A percentile compares a stretch with the other conserved stretches of the same genome.
These are phyloP conservation scores for Ceratoteleas bidentatus DNA, from an alignment of 1,140 invertebrate species.

Conservation along the genomic window DNA sequence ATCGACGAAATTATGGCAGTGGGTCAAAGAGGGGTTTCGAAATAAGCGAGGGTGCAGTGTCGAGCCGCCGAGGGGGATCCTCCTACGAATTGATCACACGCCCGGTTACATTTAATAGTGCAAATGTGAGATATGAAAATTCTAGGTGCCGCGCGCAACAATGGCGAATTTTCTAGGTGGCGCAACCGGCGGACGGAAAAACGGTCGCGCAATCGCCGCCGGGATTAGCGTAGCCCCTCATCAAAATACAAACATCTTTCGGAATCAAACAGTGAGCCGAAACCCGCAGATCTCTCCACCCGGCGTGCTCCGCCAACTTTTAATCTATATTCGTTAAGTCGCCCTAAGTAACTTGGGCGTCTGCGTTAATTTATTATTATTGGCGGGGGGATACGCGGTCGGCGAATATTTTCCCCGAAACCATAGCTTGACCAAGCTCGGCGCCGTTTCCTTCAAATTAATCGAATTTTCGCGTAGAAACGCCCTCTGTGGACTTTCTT, in stretches of 20 bases:
- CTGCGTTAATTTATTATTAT: constrained; percentile 76
- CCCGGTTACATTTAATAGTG: constrained; percentile 39
- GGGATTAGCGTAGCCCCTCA: constrained; percentile 78
- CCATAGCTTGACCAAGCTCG: no score
- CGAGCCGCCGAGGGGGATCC: constrained; percentile 52
- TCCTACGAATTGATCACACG: constrained; percentile 56
- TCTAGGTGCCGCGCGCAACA: constrained; percentile 56
- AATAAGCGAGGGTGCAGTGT: constrained; percentile 65
- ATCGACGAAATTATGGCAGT: constrained; percentile 80
- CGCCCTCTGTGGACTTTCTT: neutral
- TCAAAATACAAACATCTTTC: constrained; percentile 79
- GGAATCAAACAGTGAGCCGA: constrained; percentile 70
- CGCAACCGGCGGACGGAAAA: constrained; percentile 73
- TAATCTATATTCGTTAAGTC: constrained; percentile 80
- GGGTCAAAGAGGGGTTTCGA: constrained; percentile 75
- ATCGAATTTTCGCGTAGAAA: constrained; percentile 41
- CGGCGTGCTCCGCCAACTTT: constrained; percentile 73
- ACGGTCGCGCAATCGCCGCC: constrained; percentile 68
- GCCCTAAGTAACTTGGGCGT: constrained; percentile 72
- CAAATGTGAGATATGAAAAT: constrained; percentile 72
- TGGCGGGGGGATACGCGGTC: constrained; percentile 52
- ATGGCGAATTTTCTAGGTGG: constrained; percentile 66
- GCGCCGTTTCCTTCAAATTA: constrained; percentile 47
- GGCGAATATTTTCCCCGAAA: no score
- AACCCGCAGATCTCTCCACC: constrained; percentile 70